Percentiles rank a stretch among this genome's conserved stretches.
phyloP scores from a whole-genome alignment of 2,888 invertebrate genomes.

The Ellobium chinense region DNA sequence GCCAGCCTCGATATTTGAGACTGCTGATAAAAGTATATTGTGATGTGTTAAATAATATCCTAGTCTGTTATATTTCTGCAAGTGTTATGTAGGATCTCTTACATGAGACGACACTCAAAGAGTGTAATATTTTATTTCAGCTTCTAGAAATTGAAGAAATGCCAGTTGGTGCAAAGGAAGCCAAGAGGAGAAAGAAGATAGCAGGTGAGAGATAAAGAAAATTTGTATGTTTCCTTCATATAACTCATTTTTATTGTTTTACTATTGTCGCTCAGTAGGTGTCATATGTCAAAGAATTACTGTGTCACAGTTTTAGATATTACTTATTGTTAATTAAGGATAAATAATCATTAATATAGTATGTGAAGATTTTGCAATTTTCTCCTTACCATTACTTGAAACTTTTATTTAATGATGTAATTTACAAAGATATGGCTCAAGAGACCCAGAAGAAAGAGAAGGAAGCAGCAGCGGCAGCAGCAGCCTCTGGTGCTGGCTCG shows the following conservation, averaged over 20 bases:
- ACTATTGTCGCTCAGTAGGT: neutral
- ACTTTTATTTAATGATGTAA: neutral
- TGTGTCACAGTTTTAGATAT: neutral
- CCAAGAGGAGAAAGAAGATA: slow-evolving; percentile 88
- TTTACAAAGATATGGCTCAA: slow-evolving; percentile 67
- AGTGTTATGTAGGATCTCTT: too few relatives aligned
- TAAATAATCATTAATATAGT: neutral
- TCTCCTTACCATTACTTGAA: neutral
- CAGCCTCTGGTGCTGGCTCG: slow-evolving; percentile 52
- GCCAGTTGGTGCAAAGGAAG: slow-evolving; percentile 88
- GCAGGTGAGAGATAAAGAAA: slow-evolving; percentile 82
- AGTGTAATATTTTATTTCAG: slow-evolving; percentile 70
- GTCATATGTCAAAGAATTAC: neutral
- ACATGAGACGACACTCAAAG: too few relatives aligned
- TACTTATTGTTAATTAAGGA: too few relatives aligned
- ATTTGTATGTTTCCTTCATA: neutral
- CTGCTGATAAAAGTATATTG: too few relatives aligned
- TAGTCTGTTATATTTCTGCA: too few relatives aligned
- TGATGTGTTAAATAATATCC: too few relatives aligned
- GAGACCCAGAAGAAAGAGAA: slow-evolving; percentile 78
- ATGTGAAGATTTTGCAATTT: too few relatives aligned
- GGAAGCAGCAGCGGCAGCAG: slow-evolving; percentile 71
- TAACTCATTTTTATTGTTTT: slow-evolving; percentile 7
- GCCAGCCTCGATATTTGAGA: too few relatives aligned
- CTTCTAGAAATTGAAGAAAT: slow-evolving; percentile 95